A percentile compares a stretch with the other conserved stretches of the same genome.
Evolutionary conservation across 2,888 invertebrate species (phyloP).

Genomic region (Heliconius sara): DNA sequence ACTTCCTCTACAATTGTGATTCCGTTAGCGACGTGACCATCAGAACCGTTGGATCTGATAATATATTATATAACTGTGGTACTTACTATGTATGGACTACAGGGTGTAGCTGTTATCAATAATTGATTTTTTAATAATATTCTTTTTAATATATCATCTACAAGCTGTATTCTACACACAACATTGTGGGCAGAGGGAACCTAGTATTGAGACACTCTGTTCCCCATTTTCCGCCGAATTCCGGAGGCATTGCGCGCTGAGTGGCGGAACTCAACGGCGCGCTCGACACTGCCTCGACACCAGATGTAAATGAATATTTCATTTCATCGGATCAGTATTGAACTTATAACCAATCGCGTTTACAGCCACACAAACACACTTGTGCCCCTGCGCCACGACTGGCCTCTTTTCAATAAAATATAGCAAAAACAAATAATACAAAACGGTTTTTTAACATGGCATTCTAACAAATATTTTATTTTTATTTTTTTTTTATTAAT

Average conservation of each 20-base stretch:
- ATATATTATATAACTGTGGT: slow-evolving; percentile 24
- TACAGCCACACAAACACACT: not conserved
- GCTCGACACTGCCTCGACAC: not conserved
- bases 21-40: slow-evolving; percentile 31
- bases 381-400: not conserved
- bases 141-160: not conserved
- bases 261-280: not conserved
- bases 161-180: not conserved
- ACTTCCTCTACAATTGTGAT: slow-evolving; percentile 43
- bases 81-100: not conserved
- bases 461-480: too few relatives aligned
- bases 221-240: not conserved
- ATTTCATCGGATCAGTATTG: not conserved
- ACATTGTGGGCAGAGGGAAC: not conserved
- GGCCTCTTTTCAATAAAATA: not conserved
- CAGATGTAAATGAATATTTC: not conserved
- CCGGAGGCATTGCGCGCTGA: not conserved
- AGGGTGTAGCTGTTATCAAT: not conserved
- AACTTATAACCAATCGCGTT: not conserved
- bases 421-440: not conserved
- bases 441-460: not conserved
- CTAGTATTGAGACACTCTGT: not conserved
- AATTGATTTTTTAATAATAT: not conserved
- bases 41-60: slow-evolving; percentile 28
- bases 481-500: not conserved